Evolutionary conservation across 2,113 vertebrate species (phyloP).

Genomic region (Trichechus manatus): DNA sequence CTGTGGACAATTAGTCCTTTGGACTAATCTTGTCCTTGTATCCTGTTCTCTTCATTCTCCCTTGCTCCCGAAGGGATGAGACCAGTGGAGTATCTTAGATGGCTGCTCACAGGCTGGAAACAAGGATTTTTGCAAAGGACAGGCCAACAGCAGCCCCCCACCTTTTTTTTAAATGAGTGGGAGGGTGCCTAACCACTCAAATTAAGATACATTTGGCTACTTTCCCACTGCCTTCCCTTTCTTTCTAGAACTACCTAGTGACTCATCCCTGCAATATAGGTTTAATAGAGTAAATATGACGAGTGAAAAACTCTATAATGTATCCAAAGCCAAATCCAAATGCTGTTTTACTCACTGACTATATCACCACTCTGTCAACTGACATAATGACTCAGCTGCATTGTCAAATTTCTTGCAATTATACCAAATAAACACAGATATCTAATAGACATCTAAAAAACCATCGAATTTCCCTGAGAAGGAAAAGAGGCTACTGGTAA

Average conservation of each 20-base stretch:
- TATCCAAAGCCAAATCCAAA: not conserved
- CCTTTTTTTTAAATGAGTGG: not conserved
- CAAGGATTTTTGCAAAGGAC: not conserved
- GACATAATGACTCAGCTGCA: not conserved
- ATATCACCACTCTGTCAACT: not conserved
- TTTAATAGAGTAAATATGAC: not conserved
- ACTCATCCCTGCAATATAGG: not conserved
- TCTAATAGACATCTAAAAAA: not conserved
- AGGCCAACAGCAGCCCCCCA: not conserved
- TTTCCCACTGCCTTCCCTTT: not conserved
- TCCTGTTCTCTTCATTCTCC: no score
- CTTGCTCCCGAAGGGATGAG: no score
- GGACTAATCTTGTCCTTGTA: no score
- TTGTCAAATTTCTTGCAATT: not conserved
- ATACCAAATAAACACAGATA: not conserved
- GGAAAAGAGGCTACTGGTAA: not conserved
- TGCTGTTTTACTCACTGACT: not conserved
- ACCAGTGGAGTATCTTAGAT: no score
- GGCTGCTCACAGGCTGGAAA: no score
- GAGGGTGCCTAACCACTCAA: not conserved
- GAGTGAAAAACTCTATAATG: not conserved
- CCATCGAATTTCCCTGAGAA: not conserved
- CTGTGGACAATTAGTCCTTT: no score
- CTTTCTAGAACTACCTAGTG: not conserved
- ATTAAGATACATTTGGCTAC: conserved; percentile 22